phyloP scores from a whole-genome alignment of 2,113 vertebrate species.

The cattle (Bos taurus) region ARS-UCD2.0 NC_037332.1:65640001-65640500 shows the following conservation, averaged over 20 bases:
- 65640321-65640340: not conserved
- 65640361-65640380: not conserved
- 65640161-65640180: not conserved
- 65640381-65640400: constrained; percentile 18
- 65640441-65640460: not conserved
- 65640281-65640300: not conserved
- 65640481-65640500: not conserved
- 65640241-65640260: not conserved
- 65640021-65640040: not conserved
- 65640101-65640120: not conserved
- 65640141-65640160: not conserved
- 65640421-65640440: not conserved
- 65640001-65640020: not conserved
- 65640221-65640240: not conserved
- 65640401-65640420: not conserved
- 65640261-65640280: not conserved
- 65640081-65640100: not conserved
- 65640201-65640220: not conserved
- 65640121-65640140: not conserved
- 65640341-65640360: constrained; percentile 38
- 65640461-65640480: not conserved
- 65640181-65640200: not conserved
- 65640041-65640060: not conserved
- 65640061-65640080: not conserved
- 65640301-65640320: not conserved